Evolutionary conservation across 1,140 invertebrate species (phyloP).

Genomic region (Zaprionus nigranus): DNA sequence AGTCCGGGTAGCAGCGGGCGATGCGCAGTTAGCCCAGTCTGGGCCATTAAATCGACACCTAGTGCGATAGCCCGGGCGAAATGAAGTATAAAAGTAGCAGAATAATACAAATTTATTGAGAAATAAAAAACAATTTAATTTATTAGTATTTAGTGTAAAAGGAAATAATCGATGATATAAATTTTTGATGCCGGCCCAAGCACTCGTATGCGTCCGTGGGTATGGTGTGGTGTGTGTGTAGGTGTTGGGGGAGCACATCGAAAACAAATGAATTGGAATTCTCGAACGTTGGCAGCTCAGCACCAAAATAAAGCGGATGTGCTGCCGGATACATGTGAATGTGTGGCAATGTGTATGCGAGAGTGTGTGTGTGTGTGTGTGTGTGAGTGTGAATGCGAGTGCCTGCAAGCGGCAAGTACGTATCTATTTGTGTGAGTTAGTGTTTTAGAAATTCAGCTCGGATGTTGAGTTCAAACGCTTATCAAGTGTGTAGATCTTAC

Average conservation of each 20-base stretch:
- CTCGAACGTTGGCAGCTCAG: constrained; percentile 56
- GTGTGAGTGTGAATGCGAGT: constrained; percentile 24
- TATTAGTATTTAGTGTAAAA: constrained; percentile 82
- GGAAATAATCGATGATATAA: constrained; percentile 83
- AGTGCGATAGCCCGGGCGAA: constrained; percentile 47
- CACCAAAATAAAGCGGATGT: constrained; percentile 76
- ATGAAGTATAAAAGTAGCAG: constrained; percentile 82
- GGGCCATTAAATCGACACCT: constrained; percentile 81
- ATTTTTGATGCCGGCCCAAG: constrained; percentile 70
- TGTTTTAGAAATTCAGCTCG: constrained; percentile 77
- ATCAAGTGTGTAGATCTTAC: constrained; percentile 82
- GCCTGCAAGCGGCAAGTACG: constrained; percentile 50
- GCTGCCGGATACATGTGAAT: constrained; percentile 56
- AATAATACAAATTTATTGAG: constrained; percentile 84
- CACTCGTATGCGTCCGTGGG: constrained; percentile 24
- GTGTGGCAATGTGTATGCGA: constrained; percentile 36
- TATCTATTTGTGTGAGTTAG: constrained; percentile 81
- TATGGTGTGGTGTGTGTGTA: constrained; percentile 17
- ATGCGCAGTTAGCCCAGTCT: constrained; percentile 46
- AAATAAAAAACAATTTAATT: constrained; percentile 84
- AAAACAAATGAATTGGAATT: constrained; percentile 83
- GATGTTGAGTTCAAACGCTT: constrained; percentile 77
- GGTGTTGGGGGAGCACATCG: constrained; percentile 48
- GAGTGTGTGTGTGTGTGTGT: constrained; percentile 17
- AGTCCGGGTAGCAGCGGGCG: neutral